phyloP scores from a whole-genome alignment of 2,113 vertebrate genomes.

The Thunnus maccoyii region DNA sequence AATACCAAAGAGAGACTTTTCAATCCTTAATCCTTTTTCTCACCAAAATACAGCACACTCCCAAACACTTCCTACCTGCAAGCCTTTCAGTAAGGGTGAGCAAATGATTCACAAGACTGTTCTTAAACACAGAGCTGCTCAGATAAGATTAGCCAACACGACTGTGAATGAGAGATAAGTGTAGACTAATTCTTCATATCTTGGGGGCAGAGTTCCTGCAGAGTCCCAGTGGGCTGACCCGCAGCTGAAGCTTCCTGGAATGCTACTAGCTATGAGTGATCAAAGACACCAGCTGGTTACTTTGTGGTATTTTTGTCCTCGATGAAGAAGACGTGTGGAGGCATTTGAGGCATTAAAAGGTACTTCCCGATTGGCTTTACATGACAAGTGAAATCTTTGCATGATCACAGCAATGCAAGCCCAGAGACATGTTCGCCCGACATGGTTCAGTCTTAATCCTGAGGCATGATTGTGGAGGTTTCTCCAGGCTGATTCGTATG shows the following conservation, averaged over 20 bases:
- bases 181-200: constrained; percentile 65
- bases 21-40: constrained; percentile 52
- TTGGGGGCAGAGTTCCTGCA: constrained; percentile 53
- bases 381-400: constrained; percentile 23
- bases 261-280: constrained; percentile 25
- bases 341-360: constrained; percentile 1
- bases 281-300: constrained; percentile 12
- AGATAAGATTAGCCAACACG: constrained; percentile 74
- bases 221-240: constrained; percentile 62
- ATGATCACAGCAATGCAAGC: constrained; percentile 12
- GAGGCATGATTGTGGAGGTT: background rate
- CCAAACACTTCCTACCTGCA: constrained; percentile 48
- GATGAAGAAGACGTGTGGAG: background rate
- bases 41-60: constrained; percentile 22
- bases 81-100: constrained; percentile 34
- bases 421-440: background rate
- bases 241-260: constrained; percentile 44
- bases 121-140: constrained; percentile 53
- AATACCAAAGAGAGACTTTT: constrained; percentile 46
- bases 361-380: background rate
- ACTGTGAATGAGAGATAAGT: constrained; percentile 80
- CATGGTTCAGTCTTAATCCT: background rate
- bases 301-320: background rate
- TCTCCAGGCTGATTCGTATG: background rate
- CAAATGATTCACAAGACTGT: constrained; percentile 52